phyloP scores from a whole-genome alignment of 2,888 invertebrate species.

The Pilophorus perplexus region DNA sequence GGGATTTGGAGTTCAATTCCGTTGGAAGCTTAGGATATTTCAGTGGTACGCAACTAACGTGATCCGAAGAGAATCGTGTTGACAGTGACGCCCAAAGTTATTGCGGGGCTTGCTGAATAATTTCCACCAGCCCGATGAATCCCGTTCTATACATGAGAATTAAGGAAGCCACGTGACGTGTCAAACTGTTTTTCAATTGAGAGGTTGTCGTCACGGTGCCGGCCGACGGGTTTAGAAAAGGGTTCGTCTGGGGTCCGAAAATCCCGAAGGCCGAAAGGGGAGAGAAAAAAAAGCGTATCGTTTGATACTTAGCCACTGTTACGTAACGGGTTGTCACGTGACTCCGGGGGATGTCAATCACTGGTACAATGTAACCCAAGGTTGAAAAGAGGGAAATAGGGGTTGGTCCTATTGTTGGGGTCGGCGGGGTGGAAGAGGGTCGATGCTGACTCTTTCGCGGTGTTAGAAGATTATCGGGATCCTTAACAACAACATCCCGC shows the following conservation, averaged over 20 bases:
- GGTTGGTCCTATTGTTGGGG: background rate
- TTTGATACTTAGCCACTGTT: constrained; percentile 33
- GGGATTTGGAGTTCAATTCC: no score
- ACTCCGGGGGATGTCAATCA: constrained; percentile 35
- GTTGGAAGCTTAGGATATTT: no score
- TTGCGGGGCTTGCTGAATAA: constrained; percentile 32
- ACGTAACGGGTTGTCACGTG: constrained; percentile 40
- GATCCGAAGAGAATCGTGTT: constrained; percentile 34
- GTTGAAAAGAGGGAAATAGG: background rate
- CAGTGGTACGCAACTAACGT: no score
- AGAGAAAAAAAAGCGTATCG: constrained; percentile 19
- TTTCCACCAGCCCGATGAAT: constrained; percentile 4
- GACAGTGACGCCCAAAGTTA: constrained; percentile 31
- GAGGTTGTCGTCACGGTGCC: constrained; percentile 35
- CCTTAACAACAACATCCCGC: constrained; percentile 30
- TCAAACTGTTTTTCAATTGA: constrained; percentile 40
- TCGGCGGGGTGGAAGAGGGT: background rate
- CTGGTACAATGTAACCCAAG: constrained; percentile 28
- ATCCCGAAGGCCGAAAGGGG: background rate
- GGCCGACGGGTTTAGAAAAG: constrained; percentile 2
- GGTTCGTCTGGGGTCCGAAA: constrained; percentile 8
- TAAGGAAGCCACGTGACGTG: constrained; percentile 34
- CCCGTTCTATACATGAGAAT: no score
- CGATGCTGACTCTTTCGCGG: background rate
- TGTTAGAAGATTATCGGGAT: constrained; percentile 33